Percentiles rank a stretch among this genome's conserved stretches.
Conservation (phyloP, 1,140 invertebrate genomes). For the Drosophila ironensis region DNA sequence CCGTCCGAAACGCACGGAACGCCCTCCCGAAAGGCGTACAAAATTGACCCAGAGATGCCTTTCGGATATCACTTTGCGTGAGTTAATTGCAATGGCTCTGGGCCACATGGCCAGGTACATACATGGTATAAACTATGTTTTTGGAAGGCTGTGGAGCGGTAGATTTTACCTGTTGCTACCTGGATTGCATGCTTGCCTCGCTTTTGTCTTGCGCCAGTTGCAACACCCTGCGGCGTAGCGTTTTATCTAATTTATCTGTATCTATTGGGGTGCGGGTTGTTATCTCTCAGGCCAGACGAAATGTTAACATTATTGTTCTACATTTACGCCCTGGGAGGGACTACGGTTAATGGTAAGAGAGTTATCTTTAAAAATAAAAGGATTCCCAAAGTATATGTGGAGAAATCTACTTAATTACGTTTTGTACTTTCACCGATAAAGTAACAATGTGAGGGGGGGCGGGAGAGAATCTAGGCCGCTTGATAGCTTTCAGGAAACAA, state of each 20-base stretch:
- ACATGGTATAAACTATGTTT: not conserved
- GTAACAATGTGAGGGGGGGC: not conserved
- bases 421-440: no score
- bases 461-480: conserved; percentile 43
- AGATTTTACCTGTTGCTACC: conserved; percentile 62
- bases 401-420: no score
- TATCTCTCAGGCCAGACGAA: conserved; percentile 34
- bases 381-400: no score
- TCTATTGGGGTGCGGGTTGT: conserved; percentile 19
- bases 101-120: conserved; percentile 52
- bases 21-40: conserved; percentile 45
- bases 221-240: conserved; percentile 51
- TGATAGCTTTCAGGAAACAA: conserved; percentile 24
- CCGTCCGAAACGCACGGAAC: conserved; percentile 12
- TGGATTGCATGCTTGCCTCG: conserved; percentile 1
- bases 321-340: not conserved
- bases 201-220: conserved; percentile 61
- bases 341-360: no score
- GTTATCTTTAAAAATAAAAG: no score
- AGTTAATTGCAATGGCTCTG: conserved; percentile 63
- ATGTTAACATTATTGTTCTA: conserved; percentile 50
- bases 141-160: not conserved
- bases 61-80: conserved; percentile 40
- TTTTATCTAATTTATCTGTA: conserved; percentile 48
- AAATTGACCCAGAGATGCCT: conserved; percentile 59